Evolutionary conservation across 2,113 vertebrate genomes (phyloP).

Genomic region (Urocolius indicus): DNA sequence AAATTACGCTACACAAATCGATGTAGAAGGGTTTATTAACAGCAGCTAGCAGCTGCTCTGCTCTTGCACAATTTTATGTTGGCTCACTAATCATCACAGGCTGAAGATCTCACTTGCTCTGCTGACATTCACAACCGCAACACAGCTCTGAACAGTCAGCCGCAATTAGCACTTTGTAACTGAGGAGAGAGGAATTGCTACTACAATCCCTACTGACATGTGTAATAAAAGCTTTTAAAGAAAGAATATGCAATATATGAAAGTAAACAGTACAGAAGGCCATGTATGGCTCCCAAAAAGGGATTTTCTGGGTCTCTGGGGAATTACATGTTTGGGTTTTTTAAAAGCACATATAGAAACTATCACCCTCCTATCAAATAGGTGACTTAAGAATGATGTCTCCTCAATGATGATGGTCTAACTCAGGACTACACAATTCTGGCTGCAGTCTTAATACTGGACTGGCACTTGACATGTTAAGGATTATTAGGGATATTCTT

Average conservation of each 20-base stretch:
- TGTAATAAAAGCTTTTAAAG: background rate
- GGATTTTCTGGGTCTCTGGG: background rate
- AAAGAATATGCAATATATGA: accelerated
- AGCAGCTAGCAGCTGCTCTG: background rate
- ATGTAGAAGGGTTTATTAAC: background rate
- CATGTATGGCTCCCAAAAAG: background rate
- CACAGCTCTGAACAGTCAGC: background rate
- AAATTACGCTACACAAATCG: background rate
- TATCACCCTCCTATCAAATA: background rate
- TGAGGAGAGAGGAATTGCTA: background rate
- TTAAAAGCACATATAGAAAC: background rate
- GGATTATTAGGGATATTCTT: background rate
- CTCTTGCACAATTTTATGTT: background rate
- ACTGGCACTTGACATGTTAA: background rate
- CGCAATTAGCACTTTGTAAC: background rate
- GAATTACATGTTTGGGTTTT: background rate
- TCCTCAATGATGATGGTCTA: background rate
- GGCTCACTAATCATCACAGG: background rate
- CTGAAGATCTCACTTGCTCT: background rate
- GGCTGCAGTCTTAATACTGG: background rate
- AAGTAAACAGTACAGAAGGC: background rate
- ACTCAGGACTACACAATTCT: background rate
- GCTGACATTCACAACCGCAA: background rate
- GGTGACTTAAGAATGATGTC: background rate
- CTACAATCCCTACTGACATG: background rate